Percentiles rank a stretch among this genome's conserved stretches.
Evolutionary conservation across 2,113 vertebrate species (phyloP).

Genomic region (Oreochromis niloticus): DNA sequence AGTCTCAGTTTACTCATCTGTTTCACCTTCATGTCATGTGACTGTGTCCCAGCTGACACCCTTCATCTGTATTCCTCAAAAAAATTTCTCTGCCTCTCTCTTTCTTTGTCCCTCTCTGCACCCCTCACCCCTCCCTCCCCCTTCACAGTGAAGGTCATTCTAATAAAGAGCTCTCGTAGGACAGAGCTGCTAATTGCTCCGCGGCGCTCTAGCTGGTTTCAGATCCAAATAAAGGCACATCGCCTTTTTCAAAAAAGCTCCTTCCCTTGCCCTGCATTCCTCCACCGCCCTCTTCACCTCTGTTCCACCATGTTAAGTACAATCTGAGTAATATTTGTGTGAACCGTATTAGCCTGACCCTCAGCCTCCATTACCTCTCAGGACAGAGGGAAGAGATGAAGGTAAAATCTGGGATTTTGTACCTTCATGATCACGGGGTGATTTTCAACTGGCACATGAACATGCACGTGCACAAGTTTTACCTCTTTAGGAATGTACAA

Average conservation of each 20-base stretch:
- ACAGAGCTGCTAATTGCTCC: conserved; percentile 67
- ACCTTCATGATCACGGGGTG: conserved; percentile 56
- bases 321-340: conserved; percentile 49
- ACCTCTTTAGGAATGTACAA: conserved; percentile 57
- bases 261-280: conserved; percentile 39
- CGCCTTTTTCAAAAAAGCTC: conserved; percentile 28
- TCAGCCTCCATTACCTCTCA: conserved; percentile 44
- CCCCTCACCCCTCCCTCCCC: background rate
- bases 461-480: conserved; percentile 1
- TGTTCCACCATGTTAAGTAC: conserved; percentile 65
- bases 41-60: conserved; percentile 25
- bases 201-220: conserved; percentile 57
- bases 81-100: background rate
- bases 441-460: conserved; percentile 32
- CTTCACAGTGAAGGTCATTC: conserved; percentile 67
- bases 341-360: conserved; percentile 48
- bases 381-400: conserved; percentile 9
- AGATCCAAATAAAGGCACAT: conserved; percentile 66
- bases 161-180: conserved; percentile 67
- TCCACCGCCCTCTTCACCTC: conserved; percentile 36
- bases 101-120: background rate
- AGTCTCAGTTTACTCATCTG: conserved; percentile 14
- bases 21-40: conserved; percentile 27
- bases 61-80: conserved; percentile 20
- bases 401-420: conserved; percentile 33